Conservation (phyloP, 2,113 vertebrate genomes). For the Aptenodytes forsteri region DNA sequence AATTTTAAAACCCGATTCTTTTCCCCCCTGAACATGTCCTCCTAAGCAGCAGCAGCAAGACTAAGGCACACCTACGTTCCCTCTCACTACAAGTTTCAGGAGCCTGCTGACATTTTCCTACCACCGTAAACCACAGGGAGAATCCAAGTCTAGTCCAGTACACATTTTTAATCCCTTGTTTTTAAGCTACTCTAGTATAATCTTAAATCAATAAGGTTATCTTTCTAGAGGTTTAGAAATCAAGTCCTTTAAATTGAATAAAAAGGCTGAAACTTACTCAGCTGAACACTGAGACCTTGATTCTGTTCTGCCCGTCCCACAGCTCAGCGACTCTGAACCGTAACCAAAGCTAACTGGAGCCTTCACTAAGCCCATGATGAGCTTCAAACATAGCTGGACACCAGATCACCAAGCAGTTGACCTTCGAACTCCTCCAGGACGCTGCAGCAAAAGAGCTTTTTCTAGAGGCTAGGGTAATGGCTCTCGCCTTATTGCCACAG, state of each 20-base stretch:
- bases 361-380: slow-evolving; percentile 34
- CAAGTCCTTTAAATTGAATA: slow-evolving; percentile 12
- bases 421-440: slow-evolving; percentile 15
- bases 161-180: background rate
- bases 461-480: background rate
- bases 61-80: background rate
- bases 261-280: slow-evolving; percentile 70
- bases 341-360: slow-evolving; percentile 40
- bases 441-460: background rate
- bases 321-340: background rate
- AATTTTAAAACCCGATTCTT: background rate
- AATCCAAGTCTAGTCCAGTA: background rate
- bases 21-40: background rate
- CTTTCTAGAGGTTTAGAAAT: background rate
- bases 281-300: slow-evolving; percentile 4
- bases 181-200: background rate
- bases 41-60: background rate
- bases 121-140: background rate
- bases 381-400: background rate
- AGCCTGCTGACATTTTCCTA: background rate
- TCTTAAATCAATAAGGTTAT: background rate
- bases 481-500: slow-evolving; percentile 33
- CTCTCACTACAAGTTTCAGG: background rate
- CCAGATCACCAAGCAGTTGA: background rate
- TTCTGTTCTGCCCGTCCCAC: slow-evolving; percentile 48